Evolutionary conservation across 2,113 vertebrate genomes (phyloP).

Genomic region (Gallinago paraguaiae): DNA sequence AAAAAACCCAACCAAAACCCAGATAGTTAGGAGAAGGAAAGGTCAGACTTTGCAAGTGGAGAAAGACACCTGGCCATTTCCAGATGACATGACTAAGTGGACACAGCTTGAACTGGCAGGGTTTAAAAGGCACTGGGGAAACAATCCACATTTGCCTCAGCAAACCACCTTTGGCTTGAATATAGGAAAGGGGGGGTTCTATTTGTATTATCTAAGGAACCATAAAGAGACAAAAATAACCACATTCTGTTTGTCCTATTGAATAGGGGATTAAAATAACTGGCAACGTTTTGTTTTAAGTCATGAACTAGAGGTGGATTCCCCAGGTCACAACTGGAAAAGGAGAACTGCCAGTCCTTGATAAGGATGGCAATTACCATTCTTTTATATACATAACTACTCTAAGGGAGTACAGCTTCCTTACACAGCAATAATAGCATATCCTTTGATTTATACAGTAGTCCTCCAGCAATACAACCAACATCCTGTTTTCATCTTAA

Average conservation of each 20-base stretch:
- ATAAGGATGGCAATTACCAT: constrained; percentile 55
- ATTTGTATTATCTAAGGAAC: neutral
- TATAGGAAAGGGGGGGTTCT: neutral
- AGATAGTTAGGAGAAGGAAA: neutral
- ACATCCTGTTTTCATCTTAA: constrained; percentile 68
- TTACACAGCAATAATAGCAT: constrained; percentile 62
- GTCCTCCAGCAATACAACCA: constrained; percentile 41
- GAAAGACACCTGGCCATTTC: neutral
- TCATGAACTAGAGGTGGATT: neutral
- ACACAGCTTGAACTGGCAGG: neutral
- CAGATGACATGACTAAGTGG: neutral
- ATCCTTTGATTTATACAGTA: constrained; percentile 67
- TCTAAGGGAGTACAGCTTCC: constrained; percentile 52
- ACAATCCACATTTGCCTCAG: neutral
- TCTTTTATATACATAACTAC: constrained; percentile 49
- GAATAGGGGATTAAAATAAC: constrained; percentile 54
- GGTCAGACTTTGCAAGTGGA: neutral
- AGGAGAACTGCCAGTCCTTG: constrained; percentile 57
- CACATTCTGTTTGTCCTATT: neutral
- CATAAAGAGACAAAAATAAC: constrained; percentile 50
- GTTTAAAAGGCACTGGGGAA: neutral
- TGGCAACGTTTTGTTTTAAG: neutral
- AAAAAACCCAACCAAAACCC: neutral
- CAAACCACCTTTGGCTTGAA: neutral
- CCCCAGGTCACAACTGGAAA: constrained; percentile 32